Conservation (phyloP, 2,113 vertebrate species). For the Chaenogobius annularis region DNA sequence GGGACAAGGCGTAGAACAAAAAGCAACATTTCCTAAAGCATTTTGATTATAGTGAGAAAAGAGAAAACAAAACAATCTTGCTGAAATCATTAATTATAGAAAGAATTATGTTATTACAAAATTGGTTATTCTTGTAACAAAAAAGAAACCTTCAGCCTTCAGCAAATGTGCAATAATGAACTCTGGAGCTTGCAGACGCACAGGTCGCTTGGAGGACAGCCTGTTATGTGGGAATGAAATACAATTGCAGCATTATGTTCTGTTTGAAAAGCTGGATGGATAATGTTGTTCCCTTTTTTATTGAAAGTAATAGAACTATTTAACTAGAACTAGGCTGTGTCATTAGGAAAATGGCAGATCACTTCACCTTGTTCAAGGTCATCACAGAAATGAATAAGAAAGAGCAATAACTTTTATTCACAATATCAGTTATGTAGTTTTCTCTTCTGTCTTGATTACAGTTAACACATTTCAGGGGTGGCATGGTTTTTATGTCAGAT, state of each 20-base stretch:
- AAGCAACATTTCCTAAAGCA: background rate
- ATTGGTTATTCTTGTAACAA: no score
- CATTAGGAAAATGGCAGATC: background rate
- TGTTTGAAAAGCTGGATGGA: slow-evolving; percentile 8
- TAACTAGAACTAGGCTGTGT: background rate
- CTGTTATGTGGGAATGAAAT: background rate
- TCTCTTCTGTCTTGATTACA: background rate
- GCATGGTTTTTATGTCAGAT: background rate
- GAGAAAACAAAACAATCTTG: background rate
- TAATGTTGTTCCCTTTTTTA: background rate
- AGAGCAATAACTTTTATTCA: no score
- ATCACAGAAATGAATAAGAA: background rate
- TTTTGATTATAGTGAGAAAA: background rate
- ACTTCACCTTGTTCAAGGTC: background rate
- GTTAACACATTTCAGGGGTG: background rate
- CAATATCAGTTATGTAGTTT: background rate
- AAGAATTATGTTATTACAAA: no score
- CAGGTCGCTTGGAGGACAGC: slow-evolving; percentile 1
- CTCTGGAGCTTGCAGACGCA: background rate
- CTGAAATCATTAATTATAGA: slow-evolving; percentile 7
- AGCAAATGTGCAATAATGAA: background rate
- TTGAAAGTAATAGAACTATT: background rate
- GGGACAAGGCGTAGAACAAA: slow-evolving; percentile 6
- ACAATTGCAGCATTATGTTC: background rate
- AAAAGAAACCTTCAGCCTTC: slow-evolving; percentile 1